phyloP scores from a whole-genome alignment of 2,113 vertebrate species.

The Empidonax traillii region DNA sequence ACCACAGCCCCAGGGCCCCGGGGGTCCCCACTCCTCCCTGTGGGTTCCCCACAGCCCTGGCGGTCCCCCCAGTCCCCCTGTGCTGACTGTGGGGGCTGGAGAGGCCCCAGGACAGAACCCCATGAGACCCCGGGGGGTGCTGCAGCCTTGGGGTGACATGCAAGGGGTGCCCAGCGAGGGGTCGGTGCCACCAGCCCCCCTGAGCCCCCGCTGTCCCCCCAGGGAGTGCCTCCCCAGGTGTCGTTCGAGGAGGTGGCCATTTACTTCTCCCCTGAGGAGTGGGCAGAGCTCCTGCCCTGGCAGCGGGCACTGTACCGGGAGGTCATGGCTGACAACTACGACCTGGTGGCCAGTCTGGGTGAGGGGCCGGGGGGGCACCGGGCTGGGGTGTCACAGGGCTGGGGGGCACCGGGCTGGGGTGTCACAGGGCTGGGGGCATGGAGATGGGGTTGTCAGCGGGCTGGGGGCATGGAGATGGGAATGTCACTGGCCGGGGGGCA shows the following conservation, averaged over 20 bases:
- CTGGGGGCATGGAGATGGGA: too few relatives aligned
- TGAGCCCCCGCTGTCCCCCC: neutral
- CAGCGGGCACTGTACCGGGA: neutral
- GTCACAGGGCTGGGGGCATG: neutral
- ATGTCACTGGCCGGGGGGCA: neutral
- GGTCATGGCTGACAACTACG: conserved; percentile 44
- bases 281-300: neutral
- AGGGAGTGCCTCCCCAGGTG: neutral
- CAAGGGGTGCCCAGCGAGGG: neutral
- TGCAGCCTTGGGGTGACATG: neutral
- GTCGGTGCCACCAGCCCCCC: neutral
- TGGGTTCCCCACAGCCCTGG: neutral
- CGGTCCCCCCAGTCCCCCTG: neutral
- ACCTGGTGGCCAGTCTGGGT: conserved; percentile 36
- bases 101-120: neutral
- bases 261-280: neutral
- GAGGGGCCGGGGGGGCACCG: neutral
- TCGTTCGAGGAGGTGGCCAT: neutral
- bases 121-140: neutral
- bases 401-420: neutral
- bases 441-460: neutral
- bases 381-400: neutral
- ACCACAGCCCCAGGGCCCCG: neutral
- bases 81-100: neutral
- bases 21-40: neutral